phyloP scores from a whole-genome alignment of 2,888 invertebrate genomes.

The Lobophora halterata region DNA sequence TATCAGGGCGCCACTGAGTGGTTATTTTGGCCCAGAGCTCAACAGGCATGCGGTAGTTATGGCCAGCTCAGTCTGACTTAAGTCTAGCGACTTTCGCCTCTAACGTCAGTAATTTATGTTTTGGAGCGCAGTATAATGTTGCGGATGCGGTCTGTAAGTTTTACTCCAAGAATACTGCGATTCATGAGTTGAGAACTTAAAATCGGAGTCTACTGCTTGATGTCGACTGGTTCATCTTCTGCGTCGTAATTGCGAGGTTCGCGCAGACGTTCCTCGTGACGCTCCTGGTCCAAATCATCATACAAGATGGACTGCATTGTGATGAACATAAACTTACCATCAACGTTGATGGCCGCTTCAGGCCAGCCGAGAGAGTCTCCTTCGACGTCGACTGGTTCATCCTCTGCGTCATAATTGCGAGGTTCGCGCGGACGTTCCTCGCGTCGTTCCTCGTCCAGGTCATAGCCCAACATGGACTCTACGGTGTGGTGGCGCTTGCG shows the following conservation, averaged over 20 bases:
- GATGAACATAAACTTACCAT: slow-evolving; percentile 48
- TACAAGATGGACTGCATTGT: slow-evolving; percentile 78
- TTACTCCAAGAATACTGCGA: too few species aligned
- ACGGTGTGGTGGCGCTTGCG: slow-evolving; percentile 78
- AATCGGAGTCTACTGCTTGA: slow-evolving; percentile 77
- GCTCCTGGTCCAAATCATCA: slow-evolving; percentile 70
- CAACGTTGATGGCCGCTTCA: slow-evolving; percentile 64
- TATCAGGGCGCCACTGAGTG: too few species aligned
- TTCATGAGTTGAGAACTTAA: too few species aligned
- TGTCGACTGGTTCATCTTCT: slow-evolving; percentile 76
- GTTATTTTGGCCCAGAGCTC: too few species aligned
- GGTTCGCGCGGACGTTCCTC: slow-evolving; percentile 67
- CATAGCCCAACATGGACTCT: slow-evolving; percentile 78
- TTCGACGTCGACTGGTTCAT: slow-evolving; percentile 76
- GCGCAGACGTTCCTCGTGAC: slow-evolving; percentile 68
- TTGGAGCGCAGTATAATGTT: too few species aligned
- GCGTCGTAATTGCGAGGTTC: slow-evolving; percentile 65
- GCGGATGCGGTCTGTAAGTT: too few species aligned
- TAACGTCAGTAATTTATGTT: too few species aligned
- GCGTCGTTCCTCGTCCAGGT: slow-evolving; percentile 67
- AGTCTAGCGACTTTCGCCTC: too few species aligned
- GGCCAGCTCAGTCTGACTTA: too few species aligned
- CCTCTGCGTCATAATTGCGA: slow-evolving; percentile 68
- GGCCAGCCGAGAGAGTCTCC: slow-evolving; percentile 78
- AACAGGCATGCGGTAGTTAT: too few species aligned